phyloP scores from a whole-genome alignment of 2,888 invertebrate genomes.

The Tethea ocularis region DNA sequence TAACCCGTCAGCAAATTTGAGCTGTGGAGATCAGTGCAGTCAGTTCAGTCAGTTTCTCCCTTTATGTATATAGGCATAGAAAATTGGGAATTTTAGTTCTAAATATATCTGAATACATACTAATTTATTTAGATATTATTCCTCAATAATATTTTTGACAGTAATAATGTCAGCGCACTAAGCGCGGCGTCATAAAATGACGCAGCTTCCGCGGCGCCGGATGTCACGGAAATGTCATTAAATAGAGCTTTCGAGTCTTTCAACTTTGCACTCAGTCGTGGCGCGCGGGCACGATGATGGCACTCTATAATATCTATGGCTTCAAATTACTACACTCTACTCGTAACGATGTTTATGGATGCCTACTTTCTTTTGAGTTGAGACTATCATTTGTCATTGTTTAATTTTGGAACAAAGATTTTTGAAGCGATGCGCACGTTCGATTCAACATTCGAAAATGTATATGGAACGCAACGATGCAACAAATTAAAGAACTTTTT shows the following conservation, averaged over 20 bases:
- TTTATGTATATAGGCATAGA: no score
- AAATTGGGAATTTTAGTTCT: no score
- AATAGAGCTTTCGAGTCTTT: constrained; percentile 31
- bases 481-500: no score
- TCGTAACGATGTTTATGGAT: not conserved
- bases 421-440: no score
- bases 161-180: constrained; percentile 17
- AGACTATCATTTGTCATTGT: not conserved
- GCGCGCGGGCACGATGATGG: not conserved
- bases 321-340: not conserved
- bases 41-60: no score
- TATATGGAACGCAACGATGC: no score
- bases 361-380: not conserved
- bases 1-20: no score
- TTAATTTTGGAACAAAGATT: not conserved
- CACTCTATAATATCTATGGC: constrained; percentile 1
- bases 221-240: constrained; percentile 54
- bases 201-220: constrained; percentile 38
- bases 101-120: no score
- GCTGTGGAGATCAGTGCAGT: no score
- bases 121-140: no score
- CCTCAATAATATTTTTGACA: no score
- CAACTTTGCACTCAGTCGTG: constrained; percentile 32
- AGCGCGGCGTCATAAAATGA: constrained; percentile 37
- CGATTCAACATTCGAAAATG: no score